Base-by-base conservation (phyloP, 2,888 invertebrate genomes). In the Amiota mariae region DNA sequence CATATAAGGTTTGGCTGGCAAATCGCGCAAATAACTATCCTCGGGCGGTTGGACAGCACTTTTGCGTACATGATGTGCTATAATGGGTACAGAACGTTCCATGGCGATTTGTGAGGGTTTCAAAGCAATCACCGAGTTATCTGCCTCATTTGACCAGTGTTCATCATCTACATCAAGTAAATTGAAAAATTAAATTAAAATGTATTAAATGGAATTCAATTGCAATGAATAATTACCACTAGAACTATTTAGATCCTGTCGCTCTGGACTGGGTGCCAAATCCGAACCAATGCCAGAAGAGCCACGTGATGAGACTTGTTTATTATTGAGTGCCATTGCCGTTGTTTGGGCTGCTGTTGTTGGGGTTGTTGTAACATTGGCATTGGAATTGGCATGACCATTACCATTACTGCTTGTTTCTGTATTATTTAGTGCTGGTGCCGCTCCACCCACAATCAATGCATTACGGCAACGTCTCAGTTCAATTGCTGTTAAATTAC, bases 221-320 rank as follows among this genome's bases (percentile, higher is more conserved):
- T 51, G 8, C 54, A 51, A 11, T n/a, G 56, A n/a, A 13, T 10
- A 85, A 88, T 80, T 76, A 90, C 90, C 90, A 80, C 90, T 90
- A 13, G 90, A 90, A 56, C 89, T 90, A 74, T 90, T 89, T 3
- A 89, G 83, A 66, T 90, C 90, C 77, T 91, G 90, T n/a, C 91
- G 87, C 80, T 95, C 95, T 0, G 96, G 96, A 73, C 95, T 96
- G 0, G 95, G 96, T 0, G 96, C 96, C 86, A 96, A 92, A 84
- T 97, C 97, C 13, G 96, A 96, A 11, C 97, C 97, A 72, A 97
- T 97, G 0, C 97, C 97, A 8, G 95, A 95, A 80, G 96, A 96
- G 0, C 95, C 95, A 0, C 96, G 95, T 12, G 95, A 95, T 2
- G 94, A 93, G 82, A 93, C 93, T 77, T 89, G 89, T 63, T 89